A percentile compares a stretch with the other conserved stretches of the same genome.
These are phyloP conservation scores for Dasyornis broadbenti DNA, from an alignment of 2,113 vertebrate species.

Conservation along the genomic window DNA sequence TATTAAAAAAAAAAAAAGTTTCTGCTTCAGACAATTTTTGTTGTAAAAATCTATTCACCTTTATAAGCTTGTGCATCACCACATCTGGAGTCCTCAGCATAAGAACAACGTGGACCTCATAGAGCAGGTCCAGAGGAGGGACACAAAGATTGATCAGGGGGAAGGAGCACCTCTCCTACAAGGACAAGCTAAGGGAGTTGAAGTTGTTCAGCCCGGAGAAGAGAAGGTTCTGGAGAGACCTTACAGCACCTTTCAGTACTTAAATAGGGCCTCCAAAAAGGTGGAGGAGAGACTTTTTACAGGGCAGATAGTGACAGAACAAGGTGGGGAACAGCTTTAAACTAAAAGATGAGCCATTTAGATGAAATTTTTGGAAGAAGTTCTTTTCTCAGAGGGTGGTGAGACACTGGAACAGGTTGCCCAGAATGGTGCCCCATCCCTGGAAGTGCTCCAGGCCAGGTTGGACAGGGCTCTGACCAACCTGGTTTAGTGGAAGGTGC, in stretches of 20 bases:
- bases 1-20: neutral
- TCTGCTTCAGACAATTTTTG: neutral
- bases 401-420: neutral
- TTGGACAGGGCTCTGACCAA: neutral
- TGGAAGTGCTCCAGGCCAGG: neutral
- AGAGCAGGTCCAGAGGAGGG: neutral
- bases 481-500: neutral
- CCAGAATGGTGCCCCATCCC: neutral
- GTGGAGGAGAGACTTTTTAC: neutral
- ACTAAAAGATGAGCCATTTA: neutral
- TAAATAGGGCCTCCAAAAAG: neutral
- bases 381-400: neutral
- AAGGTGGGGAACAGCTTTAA: neutral
- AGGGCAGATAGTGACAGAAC: neutral
- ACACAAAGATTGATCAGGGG: neutral
- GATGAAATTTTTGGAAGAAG: neutral
- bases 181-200: neutral
- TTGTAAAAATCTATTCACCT: neutral
- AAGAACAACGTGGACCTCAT: neutral
- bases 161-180: neutral
- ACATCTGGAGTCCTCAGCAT: neutral
- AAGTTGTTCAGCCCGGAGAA: neutral
- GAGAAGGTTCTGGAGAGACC: neutral
- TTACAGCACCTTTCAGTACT: neutral
- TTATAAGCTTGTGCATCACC: neutral